Evolutionary conservation across 2,888 invertebrate species (phyloP).

Genomic region (Drosophila paramelanica): DNA sequence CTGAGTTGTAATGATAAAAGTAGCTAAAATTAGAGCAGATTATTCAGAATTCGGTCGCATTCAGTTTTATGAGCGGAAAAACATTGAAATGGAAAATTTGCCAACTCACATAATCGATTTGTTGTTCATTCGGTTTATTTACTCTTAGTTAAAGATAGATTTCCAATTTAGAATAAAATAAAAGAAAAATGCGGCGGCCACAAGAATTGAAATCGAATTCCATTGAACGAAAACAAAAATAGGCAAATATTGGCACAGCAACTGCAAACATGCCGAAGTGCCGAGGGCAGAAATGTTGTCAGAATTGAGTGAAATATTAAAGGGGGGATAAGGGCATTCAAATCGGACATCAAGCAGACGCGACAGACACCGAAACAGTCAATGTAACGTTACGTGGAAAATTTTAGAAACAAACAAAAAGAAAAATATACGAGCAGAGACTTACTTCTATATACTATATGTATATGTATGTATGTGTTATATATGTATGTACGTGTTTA

Average conservation of each 20-base stretch:
- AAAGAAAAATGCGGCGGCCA: not conserved
- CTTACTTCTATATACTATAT: not conserved
- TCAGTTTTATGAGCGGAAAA: not conserved
- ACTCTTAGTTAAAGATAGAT: conserved; percentile 3
- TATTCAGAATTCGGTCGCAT: conserved; percentile 18
- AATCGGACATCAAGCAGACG: not conserved
- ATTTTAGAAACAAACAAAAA: not conserved
- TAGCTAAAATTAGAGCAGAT: conserved; percentile 24
- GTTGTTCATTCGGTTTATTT: conserved; percentile 18
- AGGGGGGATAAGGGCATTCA: conserved; percentile 1
- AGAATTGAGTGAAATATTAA: not conserved
- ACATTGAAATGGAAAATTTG: conserved; percentile 1
- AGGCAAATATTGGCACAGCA: conserved; percentile 21
- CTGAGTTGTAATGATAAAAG: conserved; percentile 26
- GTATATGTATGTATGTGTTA: not conserved
- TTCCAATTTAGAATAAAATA: conserved; percentile 12
- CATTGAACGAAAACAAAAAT: conserved; percentile 17
- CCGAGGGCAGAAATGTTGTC: not conserved
- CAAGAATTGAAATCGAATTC: conserved; percentile 13
- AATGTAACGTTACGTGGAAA: conserved; percentile 44
- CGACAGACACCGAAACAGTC: conserved; percentile 17
- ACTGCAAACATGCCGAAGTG: conserved; percentile 7
- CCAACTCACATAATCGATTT: not conserved
- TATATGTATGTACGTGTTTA: not conserved
- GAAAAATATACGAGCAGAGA: conserved; percentile 6